phyloP scores from a whole-genome alignment of 2,113 vertebrate species.

The Pristiophorus japonicus region DNA sequence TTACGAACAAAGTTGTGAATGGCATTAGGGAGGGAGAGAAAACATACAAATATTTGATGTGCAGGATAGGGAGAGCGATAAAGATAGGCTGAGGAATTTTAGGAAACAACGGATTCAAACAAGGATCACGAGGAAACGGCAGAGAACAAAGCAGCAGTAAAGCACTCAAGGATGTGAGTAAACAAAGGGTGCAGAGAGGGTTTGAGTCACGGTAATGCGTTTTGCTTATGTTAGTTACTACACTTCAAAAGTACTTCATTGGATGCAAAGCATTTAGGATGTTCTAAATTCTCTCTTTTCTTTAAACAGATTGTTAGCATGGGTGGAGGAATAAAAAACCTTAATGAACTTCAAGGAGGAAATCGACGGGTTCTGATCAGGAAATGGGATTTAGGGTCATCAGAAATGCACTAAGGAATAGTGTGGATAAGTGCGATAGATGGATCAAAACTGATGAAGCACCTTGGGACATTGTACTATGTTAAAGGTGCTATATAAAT shows the following conservation, averaged over 20 bases:
- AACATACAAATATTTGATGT: background rate
- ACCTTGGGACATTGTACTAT: no score
- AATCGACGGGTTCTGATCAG: background rate
- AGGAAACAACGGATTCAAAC: background rate
- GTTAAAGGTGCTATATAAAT: background rate
- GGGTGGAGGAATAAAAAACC: background rate
- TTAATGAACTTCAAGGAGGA: background rate
- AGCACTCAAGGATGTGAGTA: background rate
- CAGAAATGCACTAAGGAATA: background rate
- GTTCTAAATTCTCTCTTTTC: background rate
- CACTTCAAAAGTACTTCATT: background rate
- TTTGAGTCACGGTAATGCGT: background rate
- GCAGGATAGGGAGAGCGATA: background rate
- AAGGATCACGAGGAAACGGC: background rate
- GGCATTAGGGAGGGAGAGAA: background rate
- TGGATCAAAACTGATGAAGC: background rate
- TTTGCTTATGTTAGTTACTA: no score
- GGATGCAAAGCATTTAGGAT: background rate
- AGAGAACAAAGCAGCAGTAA: background rate
- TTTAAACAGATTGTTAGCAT: background rate
- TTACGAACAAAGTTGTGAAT: background rate
- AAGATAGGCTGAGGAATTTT: background rate
- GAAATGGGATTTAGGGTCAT: background rate
- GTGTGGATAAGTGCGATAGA: background rate
- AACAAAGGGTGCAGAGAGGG: background rate